Conservation (phyloP, 2,888 invertebrate species). For the Notodonta dromedarius region DNA sequence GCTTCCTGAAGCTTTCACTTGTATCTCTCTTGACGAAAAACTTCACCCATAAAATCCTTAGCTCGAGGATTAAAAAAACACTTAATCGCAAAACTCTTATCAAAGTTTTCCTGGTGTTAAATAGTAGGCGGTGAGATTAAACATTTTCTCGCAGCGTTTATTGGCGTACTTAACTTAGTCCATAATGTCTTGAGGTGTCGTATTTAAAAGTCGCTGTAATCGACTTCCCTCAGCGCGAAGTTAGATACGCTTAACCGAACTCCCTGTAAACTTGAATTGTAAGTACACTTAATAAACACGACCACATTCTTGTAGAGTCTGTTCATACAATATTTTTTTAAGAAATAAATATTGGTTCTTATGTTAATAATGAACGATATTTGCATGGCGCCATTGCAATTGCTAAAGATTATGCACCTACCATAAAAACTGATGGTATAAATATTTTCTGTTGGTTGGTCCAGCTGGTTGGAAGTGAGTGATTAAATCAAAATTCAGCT, state of each 20-base stretch:
- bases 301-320: slow-evolving; percentile 46
- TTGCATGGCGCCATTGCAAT: too few relatives aligned
- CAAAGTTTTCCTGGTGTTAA: slow-evolving; percentile 50
- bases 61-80: slow-evolving; percentile 44
- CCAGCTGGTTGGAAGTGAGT: too few relatives aligned
- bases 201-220: slow-evolving; percentile 60
- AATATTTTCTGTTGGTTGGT: too few relatives aligned
- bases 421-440: too few relatives aligned
- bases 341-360: too few relatives aligned
- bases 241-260: slow-evolving; percentile 44
- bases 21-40: slow-evolving; percentile 39
- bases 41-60: slow-evolving; percentile 44
- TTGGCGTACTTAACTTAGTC: slow-evolving; percentile 59
- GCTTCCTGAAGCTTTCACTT: slow-evolving; percentile 41
- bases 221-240: slow-evolving; percentile 51
- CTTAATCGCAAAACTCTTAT: slow-evolving; percentile 43
- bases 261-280: slow-evolving; percentile 31
- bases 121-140: slow-evolving; percentile 49
- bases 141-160: slow-evolving; percentile 48
- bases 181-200: slow-evolving; percentile 59
- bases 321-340: slow-evolving; percentile 21
- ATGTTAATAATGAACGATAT: too few relatives aligned
- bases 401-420: too few relatives aligned
- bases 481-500: too few relatives aligned
- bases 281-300: background rate